Conservation (phyloP, 1,140 invertebrate genomes). For the Drosophila carrolli region DNA sequence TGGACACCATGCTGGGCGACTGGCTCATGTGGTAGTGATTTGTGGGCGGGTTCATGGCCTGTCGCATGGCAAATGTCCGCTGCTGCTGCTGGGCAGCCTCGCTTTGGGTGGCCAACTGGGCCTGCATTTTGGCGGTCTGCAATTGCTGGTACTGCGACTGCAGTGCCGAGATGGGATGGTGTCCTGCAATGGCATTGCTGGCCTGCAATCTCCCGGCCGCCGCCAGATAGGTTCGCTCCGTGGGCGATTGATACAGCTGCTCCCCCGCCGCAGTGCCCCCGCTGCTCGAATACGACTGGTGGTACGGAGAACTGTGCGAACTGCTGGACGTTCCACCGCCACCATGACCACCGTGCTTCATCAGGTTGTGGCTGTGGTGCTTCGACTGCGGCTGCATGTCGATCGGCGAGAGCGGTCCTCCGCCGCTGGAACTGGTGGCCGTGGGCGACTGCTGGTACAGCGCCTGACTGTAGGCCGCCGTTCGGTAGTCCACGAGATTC, state of each 20-base stretch:
- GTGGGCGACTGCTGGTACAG: conserved; percentile 79
- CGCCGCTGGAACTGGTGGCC: conserved; percentile 67
- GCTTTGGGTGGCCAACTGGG: conserved; percentile 87
- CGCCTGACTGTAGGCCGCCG: conserved; percentile 77
- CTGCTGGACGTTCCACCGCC: conserved; percentile 67
- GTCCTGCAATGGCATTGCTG: conserved; percentile 83
- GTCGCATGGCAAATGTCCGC: conserved; percentile 87
- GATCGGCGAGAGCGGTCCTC: conserved; percentile 73
- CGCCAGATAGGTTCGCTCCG: conserved; percentile 83
- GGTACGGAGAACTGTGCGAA: conserved; percentile 78
- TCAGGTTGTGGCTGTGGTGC: conserved; percentile 63
- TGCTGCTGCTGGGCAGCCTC: conserved; percentile 87
- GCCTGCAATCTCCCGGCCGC: conserved; percentile 84
- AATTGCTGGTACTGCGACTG: conserved; percentile 86
- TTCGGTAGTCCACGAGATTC: conserved; percentile 76
- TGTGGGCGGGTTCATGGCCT: conserved; percentile 85
- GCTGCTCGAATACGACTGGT: conserved; percentile 76
- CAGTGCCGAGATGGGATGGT: conserved; percentile 85
- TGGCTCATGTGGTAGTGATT: conserved; percentile 81
- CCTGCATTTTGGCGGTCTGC: conserved; percentile 87
- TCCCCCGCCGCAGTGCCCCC: conserved; percentile 55
- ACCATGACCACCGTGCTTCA: conserved; percentile 59
- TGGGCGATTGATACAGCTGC: conserved; percentile 80
- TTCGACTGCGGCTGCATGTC: conserved; percentile 80
- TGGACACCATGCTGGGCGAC: conserved; percentile 75